Base-by-base conservation (phyloP, 1,140 invertebrate genomes). In the Nasonia longicornis region DNA sequence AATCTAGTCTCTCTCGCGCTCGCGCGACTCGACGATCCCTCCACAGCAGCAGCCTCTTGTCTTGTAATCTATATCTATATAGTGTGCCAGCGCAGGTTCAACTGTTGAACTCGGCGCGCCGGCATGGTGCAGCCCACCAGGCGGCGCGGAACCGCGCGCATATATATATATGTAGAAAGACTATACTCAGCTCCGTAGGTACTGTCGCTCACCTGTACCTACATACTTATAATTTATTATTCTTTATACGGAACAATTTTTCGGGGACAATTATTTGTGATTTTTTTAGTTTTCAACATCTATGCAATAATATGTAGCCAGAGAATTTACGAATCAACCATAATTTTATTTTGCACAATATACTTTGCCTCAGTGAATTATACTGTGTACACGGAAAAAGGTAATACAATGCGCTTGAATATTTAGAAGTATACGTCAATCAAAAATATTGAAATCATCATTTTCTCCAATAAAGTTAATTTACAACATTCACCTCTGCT, bases 341-440 rank as follows among this genome's bases (percentile, higher is more conserved):
- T 85, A 84, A 85, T 85, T 88, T 87, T 87, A 86, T 88, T 87
- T 84, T 72, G 73, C 87, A 88, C 81, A 85, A 86, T 87, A 84
- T 78, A 35, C 31, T 78, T 86, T 80, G 58, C 85, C 79, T 85
- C 73, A 84, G 79, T 86, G 80, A 87, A 85, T 79, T 84, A 83
- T 87, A 87, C 81, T 84, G 83, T 85, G 84, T 87, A 87, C 85
- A 86, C 85, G 82, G 86, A 85, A 86, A 81, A 86, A 84, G 81
- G 85, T 86, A 87, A 85, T 85, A 86, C 86, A 88, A 87, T 86
- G 83, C 85, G 85, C 84, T 85, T 84, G 82, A 79, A 84, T 86
- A 87, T 67, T 77, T 85, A 82, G 84, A 85, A 85, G 83, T 83
- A 78, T 85, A 86, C 79, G 86, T 87, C 84, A 83, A 88, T 88